phyloP scores from a whole-genome alignment of 2,888 invertebrate species.

The Litoditis marina region DNA sequence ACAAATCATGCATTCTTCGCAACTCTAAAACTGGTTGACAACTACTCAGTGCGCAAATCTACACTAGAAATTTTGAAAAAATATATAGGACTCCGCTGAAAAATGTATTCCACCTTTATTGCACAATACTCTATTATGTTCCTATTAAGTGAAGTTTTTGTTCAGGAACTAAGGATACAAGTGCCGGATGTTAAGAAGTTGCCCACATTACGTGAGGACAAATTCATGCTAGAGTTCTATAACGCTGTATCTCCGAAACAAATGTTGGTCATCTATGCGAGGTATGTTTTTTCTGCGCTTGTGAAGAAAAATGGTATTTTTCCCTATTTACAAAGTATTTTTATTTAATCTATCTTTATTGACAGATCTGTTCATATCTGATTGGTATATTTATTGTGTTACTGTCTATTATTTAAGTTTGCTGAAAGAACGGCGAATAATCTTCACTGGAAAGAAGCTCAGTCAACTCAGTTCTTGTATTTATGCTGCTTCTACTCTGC shows the following conservation, averaged over 20 bases:
- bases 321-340: too few species aligned
- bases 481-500: constrained; percentile 86
- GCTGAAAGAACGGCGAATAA: constrained; percentile 86
- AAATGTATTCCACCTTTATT: neutral
- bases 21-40: too few species aligned
- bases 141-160: too few species aligned
- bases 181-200: constrained; percentile 78
- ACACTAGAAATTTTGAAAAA: too few species aligned
- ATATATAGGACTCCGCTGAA: too few species aligned
- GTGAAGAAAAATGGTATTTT: too few species aligned
- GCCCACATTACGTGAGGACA: constrained; percentile 91
- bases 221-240: constrained; percentile 93
- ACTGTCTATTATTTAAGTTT: constrained; percentile 71
- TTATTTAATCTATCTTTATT: too few species aligned
- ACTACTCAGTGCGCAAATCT: too few species aligned
- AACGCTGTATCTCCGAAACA: constrained; percentile 90
- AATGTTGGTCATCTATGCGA: constrained; percentile 92
- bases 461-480: constrained; percentile 79
- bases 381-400: too few species aligned
- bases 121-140: neutral
- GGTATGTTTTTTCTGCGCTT: constrained; percentile 60
- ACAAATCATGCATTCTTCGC: too few species aligned
- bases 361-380: neutral
- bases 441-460: constrained; percentile 84
- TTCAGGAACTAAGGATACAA: constrained; percentile 21